Evolutionary conservation across 1,140 invertebrate genomes (phyloP), one percentile per base, ranked within the genome.

Genomic region (Drosophila auraria): DNA sequence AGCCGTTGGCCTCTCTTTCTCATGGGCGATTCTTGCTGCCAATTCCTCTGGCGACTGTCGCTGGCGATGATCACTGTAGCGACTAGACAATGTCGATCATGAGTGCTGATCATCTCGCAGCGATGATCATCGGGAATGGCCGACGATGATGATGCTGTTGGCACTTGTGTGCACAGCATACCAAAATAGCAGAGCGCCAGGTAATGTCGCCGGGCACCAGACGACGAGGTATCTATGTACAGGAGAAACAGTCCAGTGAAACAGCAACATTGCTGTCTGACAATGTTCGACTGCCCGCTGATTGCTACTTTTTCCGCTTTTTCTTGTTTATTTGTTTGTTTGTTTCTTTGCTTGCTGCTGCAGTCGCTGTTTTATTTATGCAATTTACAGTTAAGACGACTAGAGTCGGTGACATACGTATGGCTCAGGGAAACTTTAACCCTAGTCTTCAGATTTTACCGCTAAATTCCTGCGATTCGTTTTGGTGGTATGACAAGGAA

Each of bases 101-200:
- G 73, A 89, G 47, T 68, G 54, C 54, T 44, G 56, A 44, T 25
- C 36, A 59, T 62, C 68, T 57, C 62, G 45, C 44, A 49, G 83
- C 61, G 79, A 70, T 78, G 61, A 64, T 64, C 75, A 82, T 86
- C 64, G 49, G 49, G 44, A 44, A 47, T 73, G 56, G 58, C 12
- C 23, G 30, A 68, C 54, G 79, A 76, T 44, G 42, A 44, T 62
- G 78, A 72, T 71, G 84, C 68, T 83, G 80, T 58, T 65, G 78
- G 81, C 83, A 87, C 84, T 87, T 89, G 86, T 80, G 77, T 79
- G 83, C 54, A 45, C 69, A 79, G 84, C 84, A 89, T 89, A 84
- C 84, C 81, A 83, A 89, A 90, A 82, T 79, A 82, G 78, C 74
- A 50, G 51, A 89, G 86, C 86, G 84, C 86, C 86, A 81, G 82